Evolutionary conservation across 1,140 invertebrate genomes (phyloP).

Genomic region (Pogonomyrmex barbatus): DNA sequence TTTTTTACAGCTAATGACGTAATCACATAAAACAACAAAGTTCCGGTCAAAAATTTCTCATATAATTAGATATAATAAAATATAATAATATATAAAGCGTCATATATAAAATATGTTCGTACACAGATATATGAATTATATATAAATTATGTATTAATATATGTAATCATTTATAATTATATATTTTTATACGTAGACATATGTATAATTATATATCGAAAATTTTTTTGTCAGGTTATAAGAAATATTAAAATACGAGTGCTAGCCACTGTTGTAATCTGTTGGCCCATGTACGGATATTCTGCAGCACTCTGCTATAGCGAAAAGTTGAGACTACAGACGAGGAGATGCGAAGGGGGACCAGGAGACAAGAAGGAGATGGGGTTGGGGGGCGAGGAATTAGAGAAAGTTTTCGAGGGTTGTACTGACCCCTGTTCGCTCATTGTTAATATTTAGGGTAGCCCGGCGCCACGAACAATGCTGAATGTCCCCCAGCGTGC

Average conservation of each 20-base stretch:
- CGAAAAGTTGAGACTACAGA: constrained; percentile 15
- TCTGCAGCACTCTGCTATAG: neutral
- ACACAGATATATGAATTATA: too few relatives aligned
- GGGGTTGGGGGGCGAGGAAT: constrained; percentile 43
- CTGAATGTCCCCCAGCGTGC: constrained; percentile 73
- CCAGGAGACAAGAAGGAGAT: constrained; percentile 27
- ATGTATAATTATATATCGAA: neutral
- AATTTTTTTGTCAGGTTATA: neutral
- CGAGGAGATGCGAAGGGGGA: constrained; percentile 36
- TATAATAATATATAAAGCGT: too few relatives aligned
- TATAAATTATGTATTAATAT: too few relatives aligned
- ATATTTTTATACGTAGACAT: neutral
- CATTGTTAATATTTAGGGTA: constrained; percentile 85
- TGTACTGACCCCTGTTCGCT: constrained; percentile 82
- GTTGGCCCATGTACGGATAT: constrained; percentile 44
- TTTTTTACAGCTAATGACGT: neutral
- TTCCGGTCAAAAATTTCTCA: too few relatives aligned
- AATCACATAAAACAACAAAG: too few relatives aligned
- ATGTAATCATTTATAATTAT: too few relatives aligned
- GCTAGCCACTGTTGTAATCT: neutral
- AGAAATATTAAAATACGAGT: neutral
- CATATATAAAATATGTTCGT: too few relatives aligned
- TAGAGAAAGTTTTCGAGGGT: constrained; percentile 77
- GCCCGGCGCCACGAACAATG: constrained; percentile 81
- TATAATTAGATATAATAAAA: too few relatives aligned